phyloP scores from a whole-genome alignment of 2,113 vertebrate species.

The Catagonus wagneri region DNA sequence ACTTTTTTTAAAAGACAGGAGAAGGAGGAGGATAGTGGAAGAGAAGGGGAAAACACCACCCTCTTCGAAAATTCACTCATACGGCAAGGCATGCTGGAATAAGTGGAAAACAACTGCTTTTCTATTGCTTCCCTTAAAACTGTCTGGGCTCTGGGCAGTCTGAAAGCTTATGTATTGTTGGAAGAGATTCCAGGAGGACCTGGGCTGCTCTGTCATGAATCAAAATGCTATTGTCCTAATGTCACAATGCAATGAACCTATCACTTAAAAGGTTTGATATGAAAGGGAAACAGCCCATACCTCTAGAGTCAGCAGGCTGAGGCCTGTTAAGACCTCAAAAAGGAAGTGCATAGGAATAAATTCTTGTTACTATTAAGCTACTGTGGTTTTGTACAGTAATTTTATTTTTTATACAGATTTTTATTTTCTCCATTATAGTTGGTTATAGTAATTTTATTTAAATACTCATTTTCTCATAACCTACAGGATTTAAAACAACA shows the following conservation, averaged over 20 bases:
- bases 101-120: slow-evolving; percentile 31
- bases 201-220: slow-evolving; percentile 85
- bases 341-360: slow-evolving; percentile 44
- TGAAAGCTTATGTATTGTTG: slow-evolving; percentile 61
- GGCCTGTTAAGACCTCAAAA: slow-evolving; percentile 49
- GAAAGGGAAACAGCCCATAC: slow-evolving; percentile 73
- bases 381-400: slow-evolving; percentile 23
- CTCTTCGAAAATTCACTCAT: slow-evolving; percentile 55
- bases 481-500: background rate
- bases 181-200: slow-evolving; percentile 68
- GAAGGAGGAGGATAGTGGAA: background rate
- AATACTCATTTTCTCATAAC: background rate
- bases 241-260: slow-evolving; percentile 83
- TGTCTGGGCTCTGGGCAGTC: slow-evolving; percentile 50
- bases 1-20: background rate
- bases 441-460: slow-evolving; percentile 3
- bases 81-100: slow-evolving; percentile 17
- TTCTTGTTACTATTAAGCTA: background rate
- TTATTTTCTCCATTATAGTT: too few species aligned
- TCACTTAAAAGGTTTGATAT: slow-evolving; percentile 80
- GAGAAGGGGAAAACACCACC: background rate
- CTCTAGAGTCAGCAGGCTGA: slow-evolving; percentile 74
- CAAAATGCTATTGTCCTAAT: slow-evolving; percentile 82
- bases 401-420: too few species aligned
- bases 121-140: background rate